A percentile compares a stretch with the other conserved stretches of the same genome.
Conservation (phyloP, 2,797 vertebrate species). For the Spatula clypeata region DNA sequence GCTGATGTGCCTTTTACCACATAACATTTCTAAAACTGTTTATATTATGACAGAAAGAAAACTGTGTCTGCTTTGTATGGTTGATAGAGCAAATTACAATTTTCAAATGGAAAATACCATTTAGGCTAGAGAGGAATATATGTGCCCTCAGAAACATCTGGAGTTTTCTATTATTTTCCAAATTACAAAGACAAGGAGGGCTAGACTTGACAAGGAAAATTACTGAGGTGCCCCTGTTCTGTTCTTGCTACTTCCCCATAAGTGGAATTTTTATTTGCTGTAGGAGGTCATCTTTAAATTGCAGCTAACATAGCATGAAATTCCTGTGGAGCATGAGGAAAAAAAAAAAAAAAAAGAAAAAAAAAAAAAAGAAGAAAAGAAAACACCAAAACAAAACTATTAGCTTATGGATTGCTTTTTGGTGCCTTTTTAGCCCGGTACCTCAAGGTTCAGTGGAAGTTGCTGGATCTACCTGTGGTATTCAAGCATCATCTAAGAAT, state of each 20-base stretch:
- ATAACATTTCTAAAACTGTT: background rate
- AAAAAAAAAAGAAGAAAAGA: background rate
- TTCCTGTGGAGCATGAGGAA: background rate
- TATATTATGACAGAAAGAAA: background rate
- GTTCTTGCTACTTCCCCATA: background rate
- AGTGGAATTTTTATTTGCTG: background rate
- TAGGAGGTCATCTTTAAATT: conserved; percentile 16
- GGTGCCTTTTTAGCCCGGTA: background rate
- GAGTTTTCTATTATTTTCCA: conserved; percentile 37
- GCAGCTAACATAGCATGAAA: conserved; percentile 6
- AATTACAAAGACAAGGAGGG: background rate
- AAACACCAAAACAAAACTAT: background rate
- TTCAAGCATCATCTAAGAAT: background rate
- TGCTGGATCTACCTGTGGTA: background rate
- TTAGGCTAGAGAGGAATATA: background rate
- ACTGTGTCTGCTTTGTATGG: background rate
- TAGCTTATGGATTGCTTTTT: conserved; percentile 1
- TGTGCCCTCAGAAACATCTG: background rate
- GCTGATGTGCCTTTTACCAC: background rate
- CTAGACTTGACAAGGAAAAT: background rate
- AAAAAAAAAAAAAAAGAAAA: background rate
- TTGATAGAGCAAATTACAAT: background rate
- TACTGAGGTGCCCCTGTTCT: background rate
- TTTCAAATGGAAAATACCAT: conserved; percentile 20
- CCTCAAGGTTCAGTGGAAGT: background rate